Conservation (phyloP, 2,797 vertebrate genomes). For the Nasua narica region DNA sequence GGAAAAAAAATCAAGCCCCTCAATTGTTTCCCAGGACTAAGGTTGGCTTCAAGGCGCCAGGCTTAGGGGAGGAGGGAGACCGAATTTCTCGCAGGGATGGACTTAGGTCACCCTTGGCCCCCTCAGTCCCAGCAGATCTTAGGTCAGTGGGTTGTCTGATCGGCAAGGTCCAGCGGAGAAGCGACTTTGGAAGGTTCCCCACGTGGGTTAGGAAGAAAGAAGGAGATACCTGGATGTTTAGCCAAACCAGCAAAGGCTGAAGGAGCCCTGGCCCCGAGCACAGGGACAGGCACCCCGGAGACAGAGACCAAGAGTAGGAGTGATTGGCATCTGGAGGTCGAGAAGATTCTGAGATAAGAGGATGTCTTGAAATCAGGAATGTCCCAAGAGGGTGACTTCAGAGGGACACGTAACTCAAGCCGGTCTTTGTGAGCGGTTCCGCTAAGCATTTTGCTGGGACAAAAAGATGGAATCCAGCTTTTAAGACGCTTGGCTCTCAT, state of each 20-base stretch:
- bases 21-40: background rate
- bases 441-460: background rate
- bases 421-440: background rate
- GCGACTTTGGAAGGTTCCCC: background rate
- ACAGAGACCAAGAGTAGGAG: background rate
- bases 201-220: background rate
- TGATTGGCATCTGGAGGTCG: background rate
- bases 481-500: background rate
- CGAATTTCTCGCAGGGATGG: background rate
- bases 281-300: background rate
- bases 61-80: background rate
- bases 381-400: background rate
- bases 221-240: background rate
- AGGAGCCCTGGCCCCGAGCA: background rate
- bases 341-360: constrained; percentile 54
- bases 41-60: background rate
- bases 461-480: background rate
- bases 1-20: background rate
- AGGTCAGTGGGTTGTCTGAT: background rate
- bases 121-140: background rate
- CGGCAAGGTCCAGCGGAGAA: background rate
- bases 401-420: constrained; percentile 23
- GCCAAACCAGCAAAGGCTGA: background rate
- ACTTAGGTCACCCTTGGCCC: background rate
- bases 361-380: constrained; percentile 27